These are phyloP conservation scores for Cephalopachus bancanus DNA, from an alignment of 2,797 vertebrate genomes.

Conservation along the genomic window DNA sequence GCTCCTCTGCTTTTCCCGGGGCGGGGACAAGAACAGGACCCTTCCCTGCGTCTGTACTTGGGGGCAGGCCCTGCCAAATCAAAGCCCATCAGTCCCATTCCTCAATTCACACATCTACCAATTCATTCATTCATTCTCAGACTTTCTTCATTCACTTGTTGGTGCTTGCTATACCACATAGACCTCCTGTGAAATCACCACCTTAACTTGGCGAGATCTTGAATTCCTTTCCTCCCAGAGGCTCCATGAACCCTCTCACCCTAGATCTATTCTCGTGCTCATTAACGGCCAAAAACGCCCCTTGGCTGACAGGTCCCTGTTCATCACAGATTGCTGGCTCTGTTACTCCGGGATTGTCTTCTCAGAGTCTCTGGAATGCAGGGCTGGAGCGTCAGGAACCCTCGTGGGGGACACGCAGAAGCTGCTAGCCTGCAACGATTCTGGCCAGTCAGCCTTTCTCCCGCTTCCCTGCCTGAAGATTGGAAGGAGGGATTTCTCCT, in stretches of 20 bases:
- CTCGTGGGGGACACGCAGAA: background rate
- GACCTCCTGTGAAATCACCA: background rate
- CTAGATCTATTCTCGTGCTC: slow-evolving; percentile 24
- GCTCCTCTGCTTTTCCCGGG: background rate
- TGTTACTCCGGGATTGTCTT: background rate
- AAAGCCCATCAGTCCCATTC: background rate
- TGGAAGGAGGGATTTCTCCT: background rate
- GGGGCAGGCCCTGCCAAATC: background rate
- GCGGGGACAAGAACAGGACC: background rate
- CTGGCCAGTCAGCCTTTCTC: background rate
- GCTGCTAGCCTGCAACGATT: background rate
- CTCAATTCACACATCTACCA: background rate
- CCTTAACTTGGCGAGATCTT: background rate
- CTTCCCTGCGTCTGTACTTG: background rate
- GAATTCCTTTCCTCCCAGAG: slow-evolving; percentile 36
- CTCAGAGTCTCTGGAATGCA: background rate
- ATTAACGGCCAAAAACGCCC: background rate
- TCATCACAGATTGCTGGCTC: slow-evolving; percentile 7
- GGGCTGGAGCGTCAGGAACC: background rate
- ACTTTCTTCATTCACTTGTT: background rate
- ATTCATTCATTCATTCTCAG: background rate
- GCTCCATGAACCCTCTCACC: background rate
- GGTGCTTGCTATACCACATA: background rate
- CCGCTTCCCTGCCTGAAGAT: background rate
- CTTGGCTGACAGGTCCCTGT: background rate